These are phyloP conservation scores for Erebia ligea DNA, from an alignment of 2,888 invertebrate species.

Conservation along the genomic window DNA sequence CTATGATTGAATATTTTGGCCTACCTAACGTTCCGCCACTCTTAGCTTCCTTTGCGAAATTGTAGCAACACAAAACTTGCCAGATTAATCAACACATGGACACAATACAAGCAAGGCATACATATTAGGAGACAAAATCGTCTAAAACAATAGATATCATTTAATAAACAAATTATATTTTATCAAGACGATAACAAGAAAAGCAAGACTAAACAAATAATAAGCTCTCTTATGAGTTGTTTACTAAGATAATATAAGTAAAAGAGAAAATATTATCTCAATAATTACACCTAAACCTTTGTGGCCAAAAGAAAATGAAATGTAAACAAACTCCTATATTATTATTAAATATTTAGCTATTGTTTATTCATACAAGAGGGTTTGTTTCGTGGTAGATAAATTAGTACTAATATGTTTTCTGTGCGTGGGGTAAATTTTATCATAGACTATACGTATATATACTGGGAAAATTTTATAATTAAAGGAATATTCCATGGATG, in stretches of 20 bases:
- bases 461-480: no score
- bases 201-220: neutral
- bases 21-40: no score
- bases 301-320: constrained; percentile 29
- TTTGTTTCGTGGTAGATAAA: neutral
- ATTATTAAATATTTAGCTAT: constrained; percentile 13
- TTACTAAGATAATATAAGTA: neutral
- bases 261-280: constrained; percentile 24
- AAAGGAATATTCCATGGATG: neutral
- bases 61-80: no score
- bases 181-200: neutral
- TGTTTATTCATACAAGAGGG: constrained; percentile 21
- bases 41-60: no score
- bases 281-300: constrained; percentile 15
- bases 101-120: no score
- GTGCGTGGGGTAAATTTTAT: neutral
- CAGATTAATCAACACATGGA: no score
- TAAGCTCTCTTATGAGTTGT: neutral
- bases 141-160: no score
- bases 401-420: neutral
- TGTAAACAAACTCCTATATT: constrained; percentile 24
- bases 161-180: no score
- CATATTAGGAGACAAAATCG: no score
- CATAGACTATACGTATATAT: no score
- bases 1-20: no score